phyloP scores from a whole-genome alignment of 2,888 invertebrate genomes.

The Baccha elongata region DNA sequence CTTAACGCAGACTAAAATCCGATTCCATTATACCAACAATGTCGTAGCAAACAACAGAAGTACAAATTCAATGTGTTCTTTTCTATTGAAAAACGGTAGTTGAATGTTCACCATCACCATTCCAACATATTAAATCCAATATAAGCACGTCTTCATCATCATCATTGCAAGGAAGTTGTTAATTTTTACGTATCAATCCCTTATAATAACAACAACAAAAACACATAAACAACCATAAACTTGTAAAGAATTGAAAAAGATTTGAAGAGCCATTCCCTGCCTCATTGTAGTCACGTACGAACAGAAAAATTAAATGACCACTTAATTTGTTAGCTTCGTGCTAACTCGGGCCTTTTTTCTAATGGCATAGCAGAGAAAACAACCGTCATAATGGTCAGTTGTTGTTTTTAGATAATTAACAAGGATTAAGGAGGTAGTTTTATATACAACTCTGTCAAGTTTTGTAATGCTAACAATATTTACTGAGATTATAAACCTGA shows the following conservation, averaged over 20 bases:
- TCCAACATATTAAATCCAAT: conserved; percentile 4
- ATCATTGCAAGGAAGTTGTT: conserved; percentile 67
- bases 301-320: conserved; percentile 62
- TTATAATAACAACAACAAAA: conserved; percentile 44
- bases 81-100: conserved; percentile 35
- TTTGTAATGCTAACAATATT: conserved; percentile 25
- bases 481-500: conserved; percentile 35
- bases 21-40: conserved; percentile 44
- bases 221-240: not conserved
- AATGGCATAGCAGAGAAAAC: conserved; percentile 12
- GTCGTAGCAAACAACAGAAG: conserved; percentile 2
- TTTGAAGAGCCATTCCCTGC: conserved; percentile 34
- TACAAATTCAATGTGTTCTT: conserved; percentile 41
- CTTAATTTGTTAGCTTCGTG: conserved; percentile 59
- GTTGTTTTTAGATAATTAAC: conserved; percentile 28
- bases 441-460: not conserved
- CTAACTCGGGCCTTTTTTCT: conserved; percentile 8
- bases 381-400: conserved; percentile 11
- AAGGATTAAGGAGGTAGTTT: conserved; percentile 28
- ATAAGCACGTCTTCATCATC: conserved; percentile 55
- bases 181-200: conserved; percentile 64
- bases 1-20: conserved; percentile 48
- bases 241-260: not conserved
- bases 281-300: conserved; percentile 68
- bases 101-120: conserved; percentile 23